Base-by-base conservation (phyloP, 2,113 vertebrate species). In the Gadus chalcogrammus region DNA sequence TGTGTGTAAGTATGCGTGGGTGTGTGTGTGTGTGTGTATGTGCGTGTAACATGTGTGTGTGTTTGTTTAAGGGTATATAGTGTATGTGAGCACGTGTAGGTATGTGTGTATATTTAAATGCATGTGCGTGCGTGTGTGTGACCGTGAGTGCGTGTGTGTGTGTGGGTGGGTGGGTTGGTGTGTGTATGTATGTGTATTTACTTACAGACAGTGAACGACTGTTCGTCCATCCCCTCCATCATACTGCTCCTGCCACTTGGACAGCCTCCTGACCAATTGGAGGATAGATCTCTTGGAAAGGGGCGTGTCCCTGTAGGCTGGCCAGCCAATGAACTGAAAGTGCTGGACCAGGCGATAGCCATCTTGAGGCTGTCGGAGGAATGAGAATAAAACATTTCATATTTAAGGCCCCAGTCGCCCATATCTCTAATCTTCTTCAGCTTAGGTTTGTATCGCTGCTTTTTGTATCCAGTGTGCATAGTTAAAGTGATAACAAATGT, bases 261-360 rank as follows among this genome's bases (percentile, higher is more conserved):
- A 95, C 88, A 98, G 77, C 75, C 96, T 87, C 59, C 95, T 78
- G 53, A 98, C 96, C 88, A 96, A 89, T 88, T 98, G 97, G 58
- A 98, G 93, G 76, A 98, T 92, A 18, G 97, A 98, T 76, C 95
- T 95, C 60, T 98, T 98, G 35, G 97, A 98, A 60, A 96, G 94
- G 0, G 97, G 96, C 0, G 93, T 98, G 90, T 99, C 96, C 82
- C 96, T 88, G 88, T 98, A 98, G 0, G 96, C 96, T 0, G 97
- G 97, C 97, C 97, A 99, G 79, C 96, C 97, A 1, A 99, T 96
- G 90, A 98, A 99, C 91, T 99, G 97, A 76, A 99, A 95, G 79
- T 99, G 97, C 90, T 99, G 97, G 61, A 99, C 97, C 60, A 98
- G 93, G 27, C 95, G 96, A 35, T 99, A 98, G 0, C 97, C 97